Conservation (phyloP, 1,140 invertebrate genomes). For the Leguminivora glycinivorella region DNA sequence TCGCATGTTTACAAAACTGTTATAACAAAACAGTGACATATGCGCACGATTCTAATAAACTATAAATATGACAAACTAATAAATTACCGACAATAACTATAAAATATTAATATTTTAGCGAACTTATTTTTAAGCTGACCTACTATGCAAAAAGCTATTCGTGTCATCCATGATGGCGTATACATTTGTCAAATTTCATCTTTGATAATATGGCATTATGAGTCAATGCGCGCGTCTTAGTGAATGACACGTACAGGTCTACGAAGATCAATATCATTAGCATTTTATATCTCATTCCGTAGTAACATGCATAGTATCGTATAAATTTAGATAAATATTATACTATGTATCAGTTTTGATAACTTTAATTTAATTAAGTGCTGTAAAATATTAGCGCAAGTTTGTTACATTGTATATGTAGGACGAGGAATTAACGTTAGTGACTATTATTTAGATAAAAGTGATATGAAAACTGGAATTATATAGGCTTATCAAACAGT, state of each 20-base stretch:
- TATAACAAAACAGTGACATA: background rate
- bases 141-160: conserved; percentile 3
- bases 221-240: too few relatives aligned
- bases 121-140: conserved; percentile 9
- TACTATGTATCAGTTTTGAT: conserved; percentile 1
- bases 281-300: conserved; percentile 4
- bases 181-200: too few relatives aligned
- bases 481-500: too few relatives aligned
- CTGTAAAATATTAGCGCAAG: background rate
- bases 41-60: background rate
- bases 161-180: too few relatives aligned
- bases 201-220: too few relatives aligned
- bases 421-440: background rate
- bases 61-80: background rate
- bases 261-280: background rate
- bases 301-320: background rate
- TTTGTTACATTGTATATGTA: background rate
- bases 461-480: background rate
- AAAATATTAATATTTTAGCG: background rate
- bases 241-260: too few relatives aligned
- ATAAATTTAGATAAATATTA: background rate
- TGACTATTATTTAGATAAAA: background rate
- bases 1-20: too few relatives aligned
- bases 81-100: conserved; percentile 1
- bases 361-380: conserved; percentile 3